A percentile compares a stretch with the other conserved stretches of the same genome.
These are phyloP conservation scores for Hippoglossus hippoglossus DNA, from an alignment of 2,797 vertebrate genomes.

Conservation along the genomic window DNA sequence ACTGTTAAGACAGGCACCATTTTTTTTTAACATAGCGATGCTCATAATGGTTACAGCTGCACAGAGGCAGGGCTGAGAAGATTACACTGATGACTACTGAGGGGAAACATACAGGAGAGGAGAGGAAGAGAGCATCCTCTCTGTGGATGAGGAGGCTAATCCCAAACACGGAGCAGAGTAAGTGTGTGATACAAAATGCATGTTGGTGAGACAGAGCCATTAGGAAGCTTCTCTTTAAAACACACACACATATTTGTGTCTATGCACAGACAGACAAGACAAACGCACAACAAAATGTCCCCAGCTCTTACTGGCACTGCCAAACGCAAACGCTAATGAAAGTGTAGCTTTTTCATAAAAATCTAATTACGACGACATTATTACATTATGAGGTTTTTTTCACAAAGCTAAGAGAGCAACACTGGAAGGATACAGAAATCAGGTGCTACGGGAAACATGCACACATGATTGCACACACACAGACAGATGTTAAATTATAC, in stretches of 20 bases:
- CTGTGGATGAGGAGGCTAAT: conserved; percentile 55
- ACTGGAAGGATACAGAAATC: no score
- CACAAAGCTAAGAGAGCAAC: no score
- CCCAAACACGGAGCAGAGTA: conserved; percentile 67
- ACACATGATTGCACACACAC: conserved; percentile 30
- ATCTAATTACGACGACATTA: no score
- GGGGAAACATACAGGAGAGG: conserved; percentile 21
- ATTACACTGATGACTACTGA: conserved; percentile 49
- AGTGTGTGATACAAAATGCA: conserved; percentile 63
- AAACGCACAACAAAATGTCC: conserved; percentile 14
- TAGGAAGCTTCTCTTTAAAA: conserved; percentile 52
- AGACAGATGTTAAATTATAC: neutral
- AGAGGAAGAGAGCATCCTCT: conserved; percentile 24
- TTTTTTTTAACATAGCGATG: conserved; percentile 6
- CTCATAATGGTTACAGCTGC: conserved; percentile 36
- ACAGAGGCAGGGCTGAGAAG: conserved; percentile 11
- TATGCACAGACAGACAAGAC: conserved; percentile 1
- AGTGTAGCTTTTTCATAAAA: no score
- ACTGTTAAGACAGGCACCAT: neutral
- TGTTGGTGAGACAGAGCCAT: conserved; percentile 48
- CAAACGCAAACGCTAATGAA: no score
- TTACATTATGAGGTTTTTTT: no score
- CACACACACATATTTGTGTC: conserved; percentile 21
- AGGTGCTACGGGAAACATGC: neutral
- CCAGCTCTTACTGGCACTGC: neutral